Evolutionary conservation across 1,140 invertebrate genomes (phyloP).

Genomic region (Drosophila fuyamai): DNA sequence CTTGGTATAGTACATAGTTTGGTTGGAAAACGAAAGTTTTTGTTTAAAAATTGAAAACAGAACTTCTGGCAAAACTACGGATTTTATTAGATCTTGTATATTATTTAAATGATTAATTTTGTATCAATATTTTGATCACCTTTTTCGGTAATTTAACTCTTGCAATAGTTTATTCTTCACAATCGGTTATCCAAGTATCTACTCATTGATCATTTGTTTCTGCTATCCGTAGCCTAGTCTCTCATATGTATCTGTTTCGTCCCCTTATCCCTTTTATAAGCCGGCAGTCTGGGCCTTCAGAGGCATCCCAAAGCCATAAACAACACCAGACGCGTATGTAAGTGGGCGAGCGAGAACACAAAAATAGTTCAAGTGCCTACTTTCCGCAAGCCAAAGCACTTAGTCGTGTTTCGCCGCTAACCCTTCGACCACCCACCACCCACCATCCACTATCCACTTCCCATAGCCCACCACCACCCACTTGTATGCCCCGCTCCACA

Average conservation of each 20-base stretch:
- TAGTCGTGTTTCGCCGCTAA: conserved; percentile 25
- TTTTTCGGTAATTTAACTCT: too few relatives aligned
- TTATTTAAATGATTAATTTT: too few relatives aligned
- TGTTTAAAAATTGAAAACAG: too few relatives aligned
- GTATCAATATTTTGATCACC: too few relatives aligned
- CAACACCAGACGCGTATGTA: conserved; percentile 30
- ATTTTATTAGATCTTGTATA: too few relatives aligned
- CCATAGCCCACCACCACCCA: neutral
- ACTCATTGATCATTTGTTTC: neutral
- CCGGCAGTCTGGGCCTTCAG: conserved; percentile 12
- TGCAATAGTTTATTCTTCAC: too few relatives aligned
- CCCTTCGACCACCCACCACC: neutral
- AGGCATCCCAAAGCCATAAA: conserved; percentile 29
- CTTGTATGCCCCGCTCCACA: neutral
- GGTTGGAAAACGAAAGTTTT: too few relatives aligned
- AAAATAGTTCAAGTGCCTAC: conserved; percentile 62
- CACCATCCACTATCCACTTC: neutral
- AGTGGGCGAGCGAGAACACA: conserved; percentile 43
- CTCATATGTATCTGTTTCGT: neutral
- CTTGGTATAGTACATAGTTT: too few relatives aligned
- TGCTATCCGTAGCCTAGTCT: neutral
- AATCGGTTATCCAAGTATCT: too few relatives aligned
- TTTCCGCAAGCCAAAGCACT: conserved; percentile 53
- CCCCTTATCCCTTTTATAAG: neutral
- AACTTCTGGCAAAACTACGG: too few relatives aligned